phyloP scores from a whole-genome alignment of 2,797 vertebrate species.

The Yasuhikotakia modesta region DNA sequence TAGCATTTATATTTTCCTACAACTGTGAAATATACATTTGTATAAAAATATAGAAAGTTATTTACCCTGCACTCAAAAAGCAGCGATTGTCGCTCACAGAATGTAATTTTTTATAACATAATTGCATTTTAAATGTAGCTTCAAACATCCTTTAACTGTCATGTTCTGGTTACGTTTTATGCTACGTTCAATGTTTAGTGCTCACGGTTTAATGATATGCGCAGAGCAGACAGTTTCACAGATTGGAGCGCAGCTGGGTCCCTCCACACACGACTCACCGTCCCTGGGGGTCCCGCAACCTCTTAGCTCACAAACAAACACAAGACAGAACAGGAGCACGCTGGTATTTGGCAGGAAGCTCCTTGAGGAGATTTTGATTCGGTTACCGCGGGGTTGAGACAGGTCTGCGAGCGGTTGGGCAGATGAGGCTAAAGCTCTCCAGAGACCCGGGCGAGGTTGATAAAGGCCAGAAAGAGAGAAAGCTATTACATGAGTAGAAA shows the following conservation, averaged over 20 bases:
- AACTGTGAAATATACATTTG: not conserved
- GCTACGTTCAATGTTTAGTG: constrained; percentile 38
- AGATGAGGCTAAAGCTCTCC: constrained; percentile 42
- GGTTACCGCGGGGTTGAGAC: constrained; percentile 31
- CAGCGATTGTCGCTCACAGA: too few species aligned
- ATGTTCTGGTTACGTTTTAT: not conserved
- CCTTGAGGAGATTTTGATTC: constrained; percentile 38
- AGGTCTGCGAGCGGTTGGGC: constrained; percentile 26
- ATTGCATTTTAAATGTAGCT: too few species aligned
- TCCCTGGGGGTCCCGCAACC: constrained; percentile 61
- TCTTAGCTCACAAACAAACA: constrained; percentile 44
- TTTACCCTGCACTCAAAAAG: too few species aligned
- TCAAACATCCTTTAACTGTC: not conserved
- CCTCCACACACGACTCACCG: constrained; percentile 58
- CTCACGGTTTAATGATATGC: constrained; percentile 69
- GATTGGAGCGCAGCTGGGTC: constrained; percentile 77
- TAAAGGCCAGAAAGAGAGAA: constrained; percentile 36
- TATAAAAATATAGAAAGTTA: not conserved
- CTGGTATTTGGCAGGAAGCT: constrained; percentile 46
- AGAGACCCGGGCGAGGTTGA: constrained; percentile 35
- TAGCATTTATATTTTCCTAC: not conserved
- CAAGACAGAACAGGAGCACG: constrained; percentile 34
- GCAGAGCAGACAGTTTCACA: constrained; percentile 68
- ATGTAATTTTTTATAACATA: too few species aligned
- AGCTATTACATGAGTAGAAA: constrained; percentile 10